These are phyloP conservation scores for Anoplophora glabripennis DNA, from an alignment of 1,140 invertebrate species.

Conservation along the genomic window DNA sequence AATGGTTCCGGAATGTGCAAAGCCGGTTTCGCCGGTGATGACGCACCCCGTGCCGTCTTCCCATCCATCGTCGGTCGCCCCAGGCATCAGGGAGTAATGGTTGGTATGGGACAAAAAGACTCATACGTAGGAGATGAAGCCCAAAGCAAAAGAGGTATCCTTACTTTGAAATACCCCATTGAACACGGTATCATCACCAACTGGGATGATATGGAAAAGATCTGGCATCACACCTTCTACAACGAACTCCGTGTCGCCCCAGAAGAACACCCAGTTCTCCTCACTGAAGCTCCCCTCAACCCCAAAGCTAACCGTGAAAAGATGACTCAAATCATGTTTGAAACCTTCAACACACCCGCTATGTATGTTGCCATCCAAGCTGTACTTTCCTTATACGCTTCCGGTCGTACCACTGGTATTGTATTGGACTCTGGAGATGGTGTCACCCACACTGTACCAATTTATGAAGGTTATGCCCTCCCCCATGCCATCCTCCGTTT, in stretches of 20 bases:
- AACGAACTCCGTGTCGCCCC: conserved; percentile 95
- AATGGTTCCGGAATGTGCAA: conserved; percentile 97
- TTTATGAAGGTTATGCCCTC: conserved; percentile 83
- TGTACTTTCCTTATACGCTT: conserved; percentile 87
- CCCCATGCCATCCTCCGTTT: conserved; percentile 83
- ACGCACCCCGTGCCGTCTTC: conserved; percentile 91
- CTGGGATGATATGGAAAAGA: conserved; percentile 98
- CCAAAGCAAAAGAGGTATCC: conserved; percentile 93
- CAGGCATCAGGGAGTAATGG: conserved; percentile 92
- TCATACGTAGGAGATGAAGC: conserved; percentile 59
- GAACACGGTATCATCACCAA: conserved; percentile 93
- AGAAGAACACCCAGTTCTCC: conserved; percentile 87
- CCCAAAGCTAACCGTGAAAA: conserved; percentile 90
- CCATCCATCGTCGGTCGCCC: conserved; percentile 92
- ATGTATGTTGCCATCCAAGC: conserved; percentile 94
- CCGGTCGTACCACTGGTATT: conserved; percentile 93
- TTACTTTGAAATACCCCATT: conserved; percentile 94
- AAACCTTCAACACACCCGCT: conserved; percentile 90
- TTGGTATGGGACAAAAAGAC: conserved; percentile 59
- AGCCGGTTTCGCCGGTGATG: conserved; percentile 94
- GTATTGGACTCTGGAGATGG: conserved; percentile 91
- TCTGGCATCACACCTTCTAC: conserved; percentile 96
- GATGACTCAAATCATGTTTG: conserved; percentile 96
- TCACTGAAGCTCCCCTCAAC: conserved; percentile 88
- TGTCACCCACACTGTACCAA: conserved; percentile 92